phyloP scores from a whole-genome alignment of 2,113 vertebrate species.

The Apteryx mantelli region DNA sequence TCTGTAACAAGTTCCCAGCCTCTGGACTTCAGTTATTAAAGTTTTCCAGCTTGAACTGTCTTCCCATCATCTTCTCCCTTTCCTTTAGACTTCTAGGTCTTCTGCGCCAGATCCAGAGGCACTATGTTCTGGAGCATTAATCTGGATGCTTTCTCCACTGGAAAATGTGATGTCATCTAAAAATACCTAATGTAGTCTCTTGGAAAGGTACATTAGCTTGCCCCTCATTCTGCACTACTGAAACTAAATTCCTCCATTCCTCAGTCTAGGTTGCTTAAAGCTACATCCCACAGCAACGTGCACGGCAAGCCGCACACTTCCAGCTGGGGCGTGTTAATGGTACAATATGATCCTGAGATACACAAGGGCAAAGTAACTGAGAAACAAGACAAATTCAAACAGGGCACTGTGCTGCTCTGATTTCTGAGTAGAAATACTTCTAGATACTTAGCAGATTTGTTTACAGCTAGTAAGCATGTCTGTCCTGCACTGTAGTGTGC shows the following conservation, averaged over 20 bases:
- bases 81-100: accelerated
- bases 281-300: not conserved
- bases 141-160: not conserved
- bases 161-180: not conserved
- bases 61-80: not conserved
- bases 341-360: no score
- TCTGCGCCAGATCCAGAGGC: not conserved
- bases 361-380: not conserved
- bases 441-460: not conserved
- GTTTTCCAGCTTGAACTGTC: not conserved
- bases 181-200: not conserved
- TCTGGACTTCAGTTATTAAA: not conserved
- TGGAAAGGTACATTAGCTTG: accelerated
- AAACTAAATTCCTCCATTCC: not conserved
- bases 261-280: not conserved
- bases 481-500: not conserved
- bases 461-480: not conserved
- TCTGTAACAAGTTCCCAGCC: not conserved
- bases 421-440: accelerated
- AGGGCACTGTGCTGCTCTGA: not conserved
- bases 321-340: no score
- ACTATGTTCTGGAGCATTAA: not conserved
- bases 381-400: not conserved
- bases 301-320: not conserved
- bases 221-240: not conserved